Conservation (phyloP, 2,797 vertebrate species). For the Buceros bicornis region DNA sequence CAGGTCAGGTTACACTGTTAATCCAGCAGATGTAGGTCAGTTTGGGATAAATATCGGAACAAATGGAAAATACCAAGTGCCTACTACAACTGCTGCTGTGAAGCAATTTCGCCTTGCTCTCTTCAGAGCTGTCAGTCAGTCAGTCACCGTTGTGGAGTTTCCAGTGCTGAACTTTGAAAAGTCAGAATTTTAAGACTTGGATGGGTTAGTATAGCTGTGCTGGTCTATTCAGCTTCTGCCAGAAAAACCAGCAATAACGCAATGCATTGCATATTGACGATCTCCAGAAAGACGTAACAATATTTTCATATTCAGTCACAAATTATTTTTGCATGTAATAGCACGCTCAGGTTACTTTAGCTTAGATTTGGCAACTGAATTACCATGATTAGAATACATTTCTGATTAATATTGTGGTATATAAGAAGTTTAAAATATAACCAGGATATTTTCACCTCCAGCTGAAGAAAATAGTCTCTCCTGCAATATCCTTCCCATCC, state of each 20-base stretch:
- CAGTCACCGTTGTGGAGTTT: neutral
- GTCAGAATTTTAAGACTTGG: neutral
- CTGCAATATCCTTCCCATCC: neutral
- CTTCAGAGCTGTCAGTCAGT: slow-evolving; percentile 38
- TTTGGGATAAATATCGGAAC: slow-evolving; percentile 78
- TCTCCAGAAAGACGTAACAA: neutral
- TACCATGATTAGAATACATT: neutral
- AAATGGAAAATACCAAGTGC: slow-evolving; percentile 67
- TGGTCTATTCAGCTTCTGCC: neutral
- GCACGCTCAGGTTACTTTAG: neutral
- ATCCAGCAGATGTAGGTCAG: slow-evolving; percentile 84
- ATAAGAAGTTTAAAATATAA: neutral
- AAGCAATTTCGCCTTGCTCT: slow-evolving; percentile 58
- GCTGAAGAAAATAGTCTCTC: neutral
- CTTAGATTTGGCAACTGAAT: neutral
- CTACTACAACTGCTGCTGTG: slow-evolving; percentile 48
- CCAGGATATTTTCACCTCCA: neutral
- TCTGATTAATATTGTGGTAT: neutral
- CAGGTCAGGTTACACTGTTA: slow-evolving; percentile 76
- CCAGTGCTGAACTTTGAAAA: neutral
- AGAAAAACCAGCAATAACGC: neutral
- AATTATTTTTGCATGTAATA: neutral
- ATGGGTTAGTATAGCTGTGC: neutral
- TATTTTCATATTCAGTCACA: neutral
- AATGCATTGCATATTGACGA: neutral